A percentile compares a stretch with the other conserved stretches of the same genome.
phyloP scores from a whole-genome alignment of 2,888 invertebrate species.

The Agrochola lota region DNA sequence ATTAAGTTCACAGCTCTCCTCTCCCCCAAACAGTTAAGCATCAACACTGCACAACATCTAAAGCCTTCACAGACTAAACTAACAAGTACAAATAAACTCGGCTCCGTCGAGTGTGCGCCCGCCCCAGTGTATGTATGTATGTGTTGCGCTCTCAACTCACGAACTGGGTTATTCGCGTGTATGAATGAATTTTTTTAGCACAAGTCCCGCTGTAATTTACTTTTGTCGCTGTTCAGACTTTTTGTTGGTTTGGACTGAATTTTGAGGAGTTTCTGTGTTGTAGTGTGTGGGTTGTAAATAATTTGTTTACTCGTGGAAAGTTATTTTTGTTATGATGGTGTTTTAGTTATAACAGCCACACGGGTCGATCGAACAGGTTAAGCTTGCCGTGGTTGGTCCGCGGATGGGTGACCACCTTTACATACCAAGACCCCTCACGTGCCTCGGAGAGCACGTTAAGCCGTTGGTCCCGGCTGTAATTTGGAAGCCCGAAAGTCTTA shows the following conservation, averaged over 20 bases:
- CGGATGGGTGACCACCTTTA: too few species aligned
- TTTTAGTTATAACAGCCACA: neutral
- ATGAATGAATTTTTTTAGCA: conserved; percentile 68
- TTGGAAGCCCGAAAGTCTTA: too few species aligned
- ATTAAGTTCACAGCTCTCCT: neutral
- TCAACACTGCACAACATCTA: conserved; percentile 26
- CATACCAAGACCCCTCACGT: too few species aligned
- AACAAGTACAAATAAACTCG: conserved; percentile 45
- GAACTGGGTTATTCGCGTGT: conserved; percentile 74
- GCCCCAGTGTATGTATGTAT: conserved; percentile 17
- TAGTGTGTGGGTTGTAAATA: conserved; percentile 4
- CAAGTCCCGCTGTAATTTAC: conserved; percentile 69
- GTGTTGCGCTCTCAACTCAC: conserved; percentile 58
- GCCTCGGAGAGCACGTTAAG: too few species aligned
- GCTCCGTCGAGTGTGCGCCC: conserved; percentile 33
- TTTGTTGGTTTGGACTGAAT: conserved; percentile 47
- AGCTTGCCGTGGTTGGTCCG: too few species aligned
- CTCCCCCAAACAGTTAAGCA: conserved; percentile 29
- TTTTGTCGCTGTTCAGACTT: conserved; percentile 61
- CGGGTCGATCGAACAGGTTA: too few species aligned
- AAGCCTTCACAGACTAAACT: conserved; percentile 45
- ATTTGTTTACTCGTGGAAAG: neutral
- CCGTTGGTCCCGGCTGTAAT: too few species aligned
- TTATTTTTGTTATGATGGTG: neutral
- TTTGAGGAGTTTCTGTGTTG: conserved; percentile 28